Base-by-base conservation (phyloP, 2,113 vertebrate species). In the Tragelaphus scriptus region DNA sequence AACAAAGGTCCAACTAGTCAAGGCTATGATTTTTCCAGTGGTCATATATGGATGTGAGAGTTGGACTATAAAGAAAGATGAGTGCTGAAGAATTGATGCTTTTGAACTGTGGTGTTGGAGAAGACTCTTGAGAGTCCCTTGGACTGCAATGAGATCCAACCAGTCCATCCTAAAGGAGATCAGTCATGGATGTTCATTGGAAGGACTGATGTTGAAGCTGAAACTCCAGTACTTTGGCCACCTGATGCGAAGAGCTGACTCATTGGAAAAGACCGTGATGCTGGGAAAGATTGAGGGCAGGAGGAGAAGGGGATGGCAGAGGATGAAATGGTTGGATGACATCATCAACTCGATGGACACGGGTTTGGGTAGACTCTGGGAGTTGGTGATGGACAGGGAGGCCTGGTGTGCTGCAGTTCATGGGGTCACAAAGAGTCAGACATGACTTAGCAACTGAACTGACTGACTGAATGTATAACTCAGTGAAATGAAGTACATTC, bases 351-450 rank as follows among this genome's bases (percentile, higher is more conserved):
- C 2, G 1, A 68, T 68, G 65, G 32, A 68, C 65, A n/a, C 10
- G 32, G 4, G 32, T 68, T 36, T 68, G 32, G 9, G 65, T 36
- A 2, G 17, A 68, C 65, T 36, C 65, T 0, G 4, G 65, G 65
- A 68, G 32, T 2, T 68, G 65, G 65, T 68, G 32, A 21, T 36
- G 65, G 32, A 68, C 65, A 5, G 32, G 32, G 65, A 68, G 65
- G 32, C 65, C 65, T 68, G 2, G 65, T 0, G 0, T 68, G 32
- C 32, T 68, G 65, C 4, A 2, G 8, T 36, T 68, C n/a, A 68
- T 36, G 32, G 65, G 17, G 65, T 68, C 1, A 0, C n/a, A 68
- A 61, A 61, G n/a, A 21, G n/a, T 68, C 9, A 4, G 65, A 68
- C 17, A 36, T 0, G 9, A 68, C 65, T 68, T 1, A 68, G 65